Percentiles rank a stretch among this genome's conserved stretches.
phyloP scores from a whole-genome alignment of 2,797 vertebrate genomes.

The Thamnophis elegans region DNA sequence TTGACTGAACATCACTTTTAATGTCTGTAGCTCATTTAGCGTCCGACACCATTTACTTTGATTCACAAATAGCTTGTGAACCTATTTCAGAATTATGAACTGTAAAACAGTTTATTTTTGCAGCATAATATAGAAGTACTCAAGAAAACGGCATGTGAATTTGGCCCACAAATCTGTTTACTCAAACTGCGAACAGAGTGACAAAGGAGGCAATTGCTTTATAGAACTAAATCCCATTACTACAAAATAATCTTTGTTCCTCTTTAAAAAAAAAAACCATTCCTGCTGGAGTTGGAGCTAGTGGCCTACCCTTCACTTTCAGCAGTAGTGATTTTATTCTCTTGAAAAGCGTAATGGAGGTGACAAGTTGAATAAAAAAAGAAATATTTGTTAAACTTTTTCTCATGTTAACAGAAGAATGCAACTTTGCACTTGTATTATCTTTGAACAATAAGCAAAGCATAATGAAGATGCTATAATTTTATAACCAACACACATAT shows the following conservation, averaged over 20 bases:
- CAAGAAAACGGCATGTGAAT: background rate
- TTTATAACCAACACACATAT: background rate
- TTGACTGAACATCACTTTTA: background rate
- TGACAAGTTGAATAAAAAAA: background rate
- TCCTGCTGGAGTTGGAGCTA: background rate
- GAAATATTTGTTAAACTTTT: background rate
- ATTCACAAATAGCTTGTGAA: background rate
- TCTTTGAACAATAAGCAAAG: background rate
- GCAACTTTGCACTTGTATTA: background rate
- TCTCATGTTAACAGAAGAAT: background rate
- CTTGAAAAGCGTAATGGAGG: background rate
- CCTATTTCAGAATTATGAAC: background rate
- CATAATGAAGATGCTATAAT: background rate
- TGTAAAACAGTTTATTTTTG: background rate
- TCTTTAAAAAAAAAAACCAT: background rate
- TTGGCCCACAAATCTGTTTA: background rate
- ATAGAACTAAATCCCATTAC: background rate
- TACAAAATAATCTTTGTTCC: background rate
- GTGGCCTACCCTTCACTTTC: background rate
- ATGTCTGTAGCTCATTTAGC: background rate
- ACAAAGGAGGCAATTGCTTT: background rate
- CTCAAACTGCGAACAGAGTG: background rate
- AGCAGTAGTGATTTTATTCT: too few species aligned
- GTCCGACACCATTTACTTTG: background rate
- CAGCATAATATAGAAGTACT: background rate